Evolutionary conservation across 2,888 invertebrate species (phyloP).

Genomic region (Seira ritae): DNA sequence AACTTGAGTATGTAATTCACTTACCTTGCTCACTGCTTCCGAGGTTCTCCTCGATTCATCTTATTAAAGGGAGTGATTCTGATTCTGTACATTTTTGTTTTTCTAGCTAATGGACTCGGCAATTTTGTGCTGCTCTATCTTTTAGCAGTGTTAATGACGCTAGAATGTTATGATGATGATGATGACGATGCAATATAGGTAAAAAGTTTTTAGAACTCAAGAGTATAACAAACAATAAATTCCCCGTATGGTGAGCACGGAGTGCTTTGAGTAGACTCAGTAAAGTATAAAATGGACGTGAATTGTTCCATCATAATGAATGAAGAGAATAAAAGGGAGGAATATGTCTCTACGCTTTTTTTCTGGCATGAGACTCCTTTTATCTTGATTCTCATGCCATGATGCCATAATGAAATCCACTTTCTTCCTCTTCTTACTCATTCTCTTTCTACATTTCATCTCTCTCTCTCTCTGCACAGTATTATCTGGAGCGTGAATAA

Average conservation of each 20-base stretch:
- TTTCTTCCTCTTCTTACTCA: slow-evolving; percentile 8
- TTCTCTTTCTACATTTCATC: background rate
- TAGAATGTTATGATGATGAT: background rate
- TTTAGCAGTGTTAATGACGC: background rate
- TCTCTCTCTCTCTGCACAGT: background rate
- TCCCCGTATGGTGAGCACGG: background rate
- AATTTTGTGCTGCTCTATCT: slow-evolving; percentile 22
- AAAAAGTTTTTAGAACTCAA: background rate
- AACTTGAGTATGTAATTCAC: no score
- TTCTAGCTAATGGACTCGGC: slow-evolving; percentile 56
- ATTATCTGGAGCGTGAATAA: slow-evolving; percentile 48
- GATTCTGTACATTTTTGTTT: slow-evolving; percentile 40
- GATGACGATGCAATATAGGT: background rate
- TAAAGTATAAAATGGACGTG: background rate
- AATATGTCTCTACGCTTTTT: background rate
- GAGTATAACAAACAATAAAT: background rate
- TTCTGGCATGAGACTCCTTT: background rate
- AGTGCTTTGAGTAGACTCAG: background rate
- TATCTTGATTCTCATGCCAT: background rate
- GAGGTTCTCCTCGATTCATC: no score
- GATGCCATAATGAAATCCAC: slow-evolving; percentile 33
- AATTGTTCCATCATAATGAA: slow-evolving; percentile 8
- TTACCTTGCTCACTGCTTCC: no score
- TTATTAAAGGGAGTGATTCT: no score
- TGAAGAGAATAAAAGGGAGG: background rate